Percentiles rank a stretch among this genome's conserved stretches.
phyloP scores from a whole-genome alignment of 2,888 invertebrate species.

The Drosophila greeni region DNA sequence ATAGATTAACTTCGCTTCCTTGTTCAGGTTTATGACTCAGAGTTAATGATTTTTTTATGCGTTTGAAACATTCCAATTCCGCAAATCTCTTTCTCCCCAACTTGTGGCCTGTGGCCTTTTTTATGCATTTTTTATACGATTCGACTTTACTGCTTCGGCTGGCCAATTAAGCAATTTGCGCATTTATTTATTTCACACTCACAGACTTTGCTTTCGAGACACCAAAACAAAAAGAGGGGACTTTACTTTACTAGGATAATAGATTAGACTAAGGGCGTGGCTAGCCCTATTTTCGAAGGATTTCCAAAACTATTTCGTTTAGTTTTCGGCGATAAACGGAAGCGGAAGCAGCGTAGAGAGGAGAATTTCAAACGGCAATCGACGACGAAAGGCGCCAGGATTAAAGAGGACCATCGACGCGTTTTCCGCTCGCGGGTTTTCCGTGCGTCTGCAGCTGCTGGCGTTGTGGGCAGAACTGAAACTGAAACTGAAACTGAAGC shows the following conservation, averaged over 20 bases:
- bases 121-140: conserved; percentile 1
- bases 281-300: not conserved
- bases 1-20: not conserved
- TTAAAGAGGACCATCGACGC: conserved; percentile 32
- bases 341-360: not conserved
- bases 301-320: not conserved
- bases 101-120: too few species aligned
- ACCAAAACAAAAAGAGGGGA: conserved; percentile 22
- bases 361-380: conserved; percentile 26
- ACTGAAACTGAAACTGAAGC: conserved; percentile 9
- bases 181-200: conserved; percentile 18
- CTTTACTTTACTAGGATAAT: not conserved
- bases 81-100: not conserved
- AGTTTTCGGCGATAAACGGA: not conserved
- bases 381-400: conserved; percentile 28
- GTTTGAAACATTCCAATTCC: not conserved
- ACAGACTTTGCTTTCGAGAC: conserved; percentile 10
- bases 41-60: not conserved
- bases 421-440: conserved; percentile 39
- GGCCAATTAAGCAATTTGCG: conserved; percentile 34
- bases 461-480: conserved; percentile 60
- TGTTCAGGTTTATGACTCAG: not conserved
- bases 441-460: conserved; percentile 65
- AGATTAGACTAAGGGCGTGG: not conserved
- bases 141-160: conserved; percentile 15